Evolutionary conservation across 1,140 invertebrate genomes (phyloP).

Genomic region (Drosophila miranda): DNA sequence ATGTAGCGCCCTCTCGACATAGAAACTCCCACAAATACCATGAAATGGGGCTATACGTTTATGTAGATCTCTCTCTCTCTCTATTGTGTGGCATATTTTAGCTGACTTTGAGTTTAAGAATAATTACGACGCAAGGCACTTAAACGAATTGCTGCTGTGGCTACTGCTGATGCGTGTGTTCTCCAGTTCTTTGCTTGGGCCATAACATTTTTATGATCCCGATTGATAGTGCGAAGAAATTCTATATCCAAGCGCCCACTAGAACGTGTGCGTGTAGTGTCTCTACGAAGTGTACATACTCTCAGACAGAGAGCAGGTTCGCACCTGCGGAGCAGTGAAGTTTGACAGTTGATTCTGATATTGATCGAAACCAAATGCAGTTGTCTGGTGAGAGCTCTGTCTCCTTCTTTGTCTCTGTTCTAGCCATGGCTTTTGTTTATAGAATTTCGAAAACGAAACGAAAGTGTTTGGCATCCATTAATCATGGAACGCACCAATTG

Average conservation of each 20-base stretch:
- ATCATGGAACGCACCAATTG: slow-evolving; percentile 56
- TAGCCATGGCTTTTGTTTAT: slow-evolving; percentile 57
- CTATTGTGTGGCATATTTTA: slow-evolving; percentile 69
- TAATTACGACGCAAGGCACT: slow-evolving; percentile 75
- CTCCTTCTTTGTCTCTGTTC: slow-evolving; percentile 37
- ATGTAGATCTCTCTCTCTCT: slow-evolving; percentile 50
- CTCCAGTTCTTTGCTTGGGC: slow-evolving; percentile 41
- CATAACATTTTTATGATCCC: slow-evolving; percentile 78
- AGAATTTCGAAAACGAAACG: slow-evolving; percentile 43
- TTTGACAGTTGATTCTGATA: slow-evolving; percentile 72
- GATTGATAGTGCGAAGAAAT: slow-evolving; percentile 77
- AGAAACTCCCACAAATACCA: slow-evolving; percentile 24
- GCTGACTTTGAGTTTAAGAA: slow-evolving; percentile 72
- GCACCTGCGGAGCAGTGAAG: slow-evolving; percentile 16
- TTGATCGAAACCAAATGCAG: slow-evolving; percentile 75
- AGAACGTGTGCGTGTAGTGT: too few relatives aligned
- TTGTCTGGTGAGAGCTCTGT: slow-evolving; percentile 28
- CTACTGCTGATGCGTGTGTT: slow-evolving; percentile 50
- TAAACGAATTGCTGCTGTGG: slow-evolving; percentile 67
- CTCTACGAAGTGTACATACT: too few relatives aligned
- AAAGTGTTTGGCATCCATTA: slow-evolving; percentile 72
- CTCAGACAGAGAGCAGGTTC: slow-evolving; percentile 32
- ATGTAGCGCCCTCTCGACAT: slow-evolving; percentile 36
- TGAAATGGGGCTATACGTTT: slow-evolving; percentile 24
- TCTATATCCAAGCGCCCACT: slow-evolving; percentile 19